These are phyloP conservation scores for Sebastes hubbsi DNA, from an alignment of 2,797 vertebrate genomes.

Conservation along the genomic window DNA sequence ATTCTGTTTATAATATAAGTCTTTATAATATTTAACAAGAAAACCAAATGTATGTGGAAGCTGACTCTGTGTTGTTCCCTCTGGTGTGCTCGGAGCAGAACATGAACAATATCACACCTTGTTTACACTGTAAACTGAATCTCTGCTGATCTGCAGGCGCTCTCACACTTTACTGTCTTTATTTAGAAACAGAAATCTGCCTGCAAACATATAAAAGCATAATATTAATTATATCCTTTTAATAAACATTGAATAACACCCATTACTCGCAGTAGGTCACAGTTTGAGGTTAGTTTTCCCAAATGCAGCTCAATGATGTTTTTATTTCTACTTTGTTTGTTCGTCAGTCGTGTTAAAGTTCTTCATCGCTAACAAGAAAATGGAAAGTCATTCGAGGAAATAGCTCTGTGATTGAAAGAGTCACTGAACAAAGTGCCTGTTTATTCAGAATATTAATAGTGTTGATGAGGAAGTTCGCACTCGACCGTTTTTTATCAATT, in stretches of 20 bases:
- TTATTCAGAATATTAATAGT: neutral
- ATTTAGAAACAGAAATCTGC: neutral
- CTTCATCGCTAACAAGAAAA: neutral
- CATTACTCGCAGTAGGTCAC: neutral
- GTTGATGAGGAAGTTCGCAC: too few relatives aligned
- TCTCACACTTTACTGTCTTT: neutral
- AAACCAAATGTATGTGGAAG: neutral
- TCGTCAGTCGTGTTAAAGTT: neutral
- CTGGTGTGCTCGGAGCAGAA: neutral
- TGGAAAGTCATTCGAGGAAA: neutral
- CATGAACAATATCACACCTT: conserved; percentile 14
- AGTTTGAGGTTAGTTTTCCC: neutral
- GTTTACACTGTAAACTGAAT: conserved; percentile 32
- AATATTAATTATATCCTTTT: neutral
- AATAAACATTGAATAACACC: neutral
- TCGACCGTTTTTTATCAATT: neutral
- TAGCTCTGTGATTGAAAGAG: neutral
- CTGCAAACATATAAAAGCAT: neutral
- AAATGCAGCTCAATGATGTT: neutral
- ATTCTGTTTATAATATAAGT: neutral
- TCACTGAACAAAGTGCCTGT: neutral
- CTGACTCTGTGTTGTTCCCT: neutral
- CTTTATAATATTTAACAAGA: neutral
- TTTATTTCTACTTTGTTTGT: neutral
- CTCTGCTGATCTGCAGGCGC: neutral